These are phyloP conservation scores for Amphiprion clarkii DNA, from an alignment of 2,797 vertebrate genomes.

Conservation along the genomic window DNA sequence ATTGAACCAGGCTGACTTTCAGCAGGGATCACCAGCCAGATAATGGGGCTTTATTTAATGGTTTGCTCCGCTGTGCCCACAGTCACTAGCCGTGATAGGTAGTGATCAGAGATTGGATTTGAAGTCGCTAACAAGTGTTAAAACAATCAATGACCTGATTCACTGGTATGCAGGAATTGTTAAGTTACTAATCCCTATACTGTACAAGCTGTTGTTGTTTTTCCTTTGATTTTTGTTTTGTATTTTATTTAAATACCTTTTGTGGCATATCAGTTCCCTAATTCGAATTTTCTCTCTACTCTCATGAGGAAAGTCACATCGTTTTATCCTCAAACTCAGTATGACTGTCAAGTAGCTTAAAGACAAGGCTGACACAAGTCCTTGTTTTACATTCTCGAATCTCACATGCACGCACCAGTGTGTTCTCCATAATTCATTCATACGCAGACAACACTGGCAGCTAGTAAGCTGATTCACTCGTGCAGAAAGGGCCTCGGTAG, in stretches of 20 bases:
- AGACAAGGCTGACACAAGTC: background rate
- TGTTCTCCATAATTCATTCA: conserved; percentile 41
- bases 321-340: background rate
- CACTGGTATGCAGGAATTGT: background rate
- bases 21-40: conserved; percentile 5
- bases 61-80: conserved; percentile 15
- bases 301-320: background rate
- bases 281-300: background rate
- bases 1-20: background rate
- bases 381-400: conserved; percentile 1
- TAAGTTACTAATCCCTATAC: background rate
- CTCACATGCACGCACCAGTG: background rate
- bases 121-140: conserved; percentile 12
- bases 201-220: too few relatives aligned
- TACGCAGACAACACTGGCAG: conserved; percentile 22
- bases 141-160: conserved; percentile 30
- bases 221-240: too few relatives aligned
- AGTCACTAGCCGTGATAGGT: background rate
- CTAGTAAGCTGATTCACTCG: conserved; percentile 54
- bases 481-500: conserved; percentile 51
- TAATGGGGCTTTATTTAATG: conserved; percentile 50
- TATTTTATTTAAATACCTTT: too few relatives aligned
- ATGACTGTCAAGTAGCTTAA: background rate
- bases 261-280: too few relatives aligned
- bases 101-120: conserved; percentile 6